Base-by-base conservation (phyloP, 2,113 vertebrate species). In the Marcusenius ussheri region DNA sequence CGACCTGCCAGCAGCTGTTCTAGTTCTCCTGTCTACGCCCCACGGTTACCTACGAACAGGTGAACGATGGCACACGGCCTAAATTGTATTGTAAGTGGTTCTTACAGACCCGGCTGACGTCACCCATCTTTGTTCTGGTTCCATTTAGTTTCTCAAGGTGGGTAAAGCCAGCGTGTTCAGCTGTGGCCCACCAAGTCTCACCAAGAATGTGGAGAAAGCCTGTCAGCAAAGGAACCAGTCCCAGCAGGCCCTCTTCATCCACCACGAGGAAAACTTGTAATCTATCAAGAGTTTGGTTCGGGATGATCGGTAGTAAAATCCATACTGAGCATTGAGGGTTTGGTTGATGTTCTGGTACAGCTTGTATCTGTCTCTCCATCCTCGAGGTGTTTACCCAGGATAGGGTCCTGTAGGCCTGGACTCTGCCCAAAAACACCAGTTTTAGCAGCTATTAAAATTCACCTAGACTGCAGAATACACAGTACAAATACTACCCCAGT, bases 191-290 rank as follows among this genome's bases (percentile, higher is more conserved):
- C 98, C 98, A 0, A 98, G 98, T 87, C 96, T 99, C 95, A 99
- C 98, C 0, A 99, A 99, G 93, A 99, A 96, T 0, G 98, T 99
- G 49, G 98, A 99, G 92, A 97, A 98, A 92, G 97, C 98, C 58
- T 99, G 98, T 87, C 96, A 93, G 91, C 96, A 97, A 91, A 94
- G 99, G 93, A 99, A 99, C 95, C 97, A 95, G 92, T 95, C 94
- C 56, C 98, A 99, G 93, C 97, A 96, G 90, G 92, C 97, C 5
- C 96, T 96, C 92, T 99, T 99, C 87, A 91, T 98, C 5, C 98
- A 99, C 92, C 98, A 99, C 93, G 99, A 98, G 0, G 97, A 99
- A 95, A 99, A 99, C 91, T 99, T 99, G 92, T 99, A 95, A 96
- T 19, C 31, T 74, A 21, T 9, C 19, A 3, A 47, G 19, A 84